Percentiles rank a stretch among this genome's conserved stretches.
Evolutionary conservation across 2,113 vertebrate genomes (phyloP).

Genomic region (Heterotilapia buettikoferi): DNA sequence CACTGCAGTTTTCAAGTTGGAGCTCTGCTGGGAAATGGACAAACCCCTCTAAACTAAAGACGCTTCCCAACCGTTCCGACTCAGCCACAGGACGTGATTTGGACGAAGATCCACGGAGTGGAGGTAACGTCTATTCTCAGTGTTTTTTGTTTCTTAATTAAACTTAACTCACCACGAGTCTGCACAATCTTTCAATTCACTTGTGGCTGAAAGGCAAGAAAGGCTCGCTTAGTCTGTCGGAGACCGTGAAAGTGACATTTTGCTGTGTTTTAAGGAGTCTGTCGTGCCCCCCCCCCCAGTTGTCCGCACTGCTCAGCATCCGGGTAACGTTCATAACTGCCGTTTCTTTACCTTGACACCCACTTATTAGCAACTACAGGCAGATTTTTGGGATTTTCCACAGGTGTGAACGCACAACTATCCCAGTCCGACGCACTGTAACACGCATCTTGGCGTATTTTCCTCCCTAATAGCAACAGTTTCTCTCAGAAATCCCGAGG

Average conservation of each 20-base stretch:
- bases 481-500: not conserved
- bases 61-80: not conserved
- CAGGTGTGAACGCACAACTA: conserved; percentile 51
- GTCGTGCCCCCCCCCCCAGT: not conserved
- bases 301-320: conserved; percentile 22
- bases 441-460: not conserved
- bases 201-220: not conserved
- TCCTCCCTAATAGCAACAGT: fast-evolving
- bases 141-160: not conserved
- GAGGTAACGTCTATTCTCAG: conserved; percentile 19
- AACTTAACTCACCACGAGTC: not conserved
- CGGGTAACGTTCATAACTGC: conserved; percentile 21
- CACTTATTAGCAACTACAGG: not conserved
- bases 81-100: conserved; percentile 33
- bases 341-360: conserved; percentile 9
- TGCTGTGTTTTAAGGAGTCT: not conserved
- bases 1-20: conserved; percentile 52
- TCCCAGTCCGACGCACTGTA: not conserved
- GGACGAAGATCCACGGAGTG: not conserved
- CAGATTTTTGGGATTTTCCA: conserved; percentile 24
- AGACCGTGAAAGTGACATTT: conserved; percentile 6
- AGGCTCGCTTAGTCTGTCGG: not conserved
- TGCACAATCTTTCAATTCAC: not conserved
- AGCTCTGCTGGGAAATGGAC: conserved; percentile 49
- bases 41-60: conserved; percentile 17